Evolutionary conservation across 2,888 invertebrate genomes (phyloP), one percentile per base, ranked within the genome.

Genomic region (Thymelicus lineola): DNA sequence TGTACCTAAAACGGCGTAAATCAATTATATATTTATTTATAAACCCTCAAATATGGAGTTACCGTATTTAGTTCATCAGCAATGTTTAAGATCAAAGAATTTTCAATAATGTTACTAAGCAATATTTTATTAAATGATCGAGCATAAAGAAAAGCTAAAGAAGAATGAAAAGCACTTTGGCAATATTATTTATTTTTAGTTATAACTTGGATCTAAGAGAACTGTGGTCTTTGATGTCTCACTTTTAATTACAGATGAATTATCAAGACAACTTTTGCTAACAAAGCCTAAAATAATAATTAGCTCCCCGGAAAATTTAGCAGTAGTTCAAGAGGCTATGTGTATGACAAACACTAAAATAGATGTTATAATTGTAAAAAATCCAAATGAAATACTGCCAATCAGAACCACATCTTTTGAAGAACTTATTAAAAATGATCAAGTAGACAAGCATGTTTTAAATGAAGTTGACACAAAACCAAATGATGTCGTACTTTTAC

Each of bases 251-350:
- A 20, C 60, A 66, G 66, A 15, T 42, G 66, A 60, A 60, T 55
- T 61, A 5, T 35, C 36, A 9, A 55, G 35, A 35, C 67, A 68
- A 28, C 6, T 68, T 4, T n/a, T 55, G 10, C 55, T 55, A 4
- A 12, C 67, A 9, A 68, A 68, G 42, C 67, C 61, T 6, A 68
- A 68, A 62, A 14, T 45, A 45, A 35, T 68, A 55, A 68, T 68
- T 17, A 45, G 35, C 7, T 45, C 61, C 9, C 45, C 17, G 57
- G 61, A 68, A 45, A 68, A 36, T 0, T 12, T 68, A 7, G 9
- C 6, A 7, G 36, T 62, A 35, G 46, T 68, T 14, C 53, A 55
- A 35, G 61, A 55, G 50, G 67, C 38, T 36, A 35, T 62, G 6
- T 10, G 17, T 15, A 55, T 17, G 36, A 46, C 61, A 45, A 55